phyloP scores from a whole-genome alignment of 1,140 invertebrate species.

The Anthonomus grandis region DNA sequence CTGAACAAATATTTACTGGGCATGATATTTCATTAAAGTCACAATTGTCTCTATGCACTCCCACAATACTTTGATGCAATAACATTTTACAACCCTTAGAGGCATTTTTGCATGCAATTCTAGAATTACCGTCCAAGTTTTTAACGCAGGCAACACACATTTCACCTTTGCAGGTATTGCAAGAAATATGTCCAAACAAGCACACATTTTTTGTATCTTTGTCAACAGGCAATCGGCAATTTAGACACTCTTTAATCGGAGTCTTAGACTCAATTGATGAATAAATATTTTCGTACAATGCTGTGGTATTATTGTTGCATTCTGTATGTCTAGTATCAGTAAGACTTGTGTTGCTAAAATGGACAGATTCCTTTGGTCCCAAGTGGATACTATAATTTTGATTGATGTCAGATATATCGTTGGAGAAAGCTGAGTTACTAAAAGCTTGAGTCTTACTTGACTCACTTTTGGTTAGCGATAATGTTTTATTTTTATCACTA shows the following conservation, averaged over 20 bases:
- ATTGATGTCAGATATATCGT: neutral
- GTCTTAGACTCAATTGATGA: neutral
- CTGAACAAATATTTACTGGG: slow-evolving; percentile 19
- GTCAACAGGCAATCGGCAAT: slow-evolving; percentile 16
- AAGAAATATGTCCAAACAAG: slow-evolving; percentile 28
- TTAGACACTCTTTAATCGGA: slow-evolving; percentile 11
- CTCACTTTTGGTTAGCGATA: neutral
- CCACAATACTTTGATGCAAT: slow-evolving; percentile 10
- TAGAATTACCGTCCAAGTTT: slow-evolving; percentile 18
- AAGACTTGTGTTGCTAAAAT: neutral
- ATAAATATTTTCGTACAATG: slow-evolving; percentile 12
- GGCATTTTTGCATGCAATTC: slow-evolving; percentile 31
- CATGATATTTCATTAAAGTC: slow-evolving; percentile 31
- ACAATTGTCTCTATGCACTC: slow-evolving; percentile 29
- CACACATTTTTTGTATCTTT: slow-evolving; percentile 23
- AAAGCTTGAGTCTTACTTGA: neutral
- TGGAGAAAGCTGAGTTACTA: neutral
- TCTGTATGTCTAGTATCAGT: too few species aligned
- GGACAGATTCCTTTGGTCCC: neutral
- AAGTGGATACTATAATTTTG: neutral
- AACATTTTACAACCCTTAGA: slow-evolving; percentile 28
- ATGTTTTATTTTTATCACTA: neutral
- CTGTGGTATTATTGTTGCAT: slow-evolving; percentile 5
- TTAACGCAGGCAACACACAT: slow-evolving; percentile 26
- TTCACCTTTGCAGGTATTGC: slow-evolving; percentile 28